phyloP scores from a whole-genome alignment of 2,113 vertebrate genomes.

The Arvicanthis niloticus region DNA sequence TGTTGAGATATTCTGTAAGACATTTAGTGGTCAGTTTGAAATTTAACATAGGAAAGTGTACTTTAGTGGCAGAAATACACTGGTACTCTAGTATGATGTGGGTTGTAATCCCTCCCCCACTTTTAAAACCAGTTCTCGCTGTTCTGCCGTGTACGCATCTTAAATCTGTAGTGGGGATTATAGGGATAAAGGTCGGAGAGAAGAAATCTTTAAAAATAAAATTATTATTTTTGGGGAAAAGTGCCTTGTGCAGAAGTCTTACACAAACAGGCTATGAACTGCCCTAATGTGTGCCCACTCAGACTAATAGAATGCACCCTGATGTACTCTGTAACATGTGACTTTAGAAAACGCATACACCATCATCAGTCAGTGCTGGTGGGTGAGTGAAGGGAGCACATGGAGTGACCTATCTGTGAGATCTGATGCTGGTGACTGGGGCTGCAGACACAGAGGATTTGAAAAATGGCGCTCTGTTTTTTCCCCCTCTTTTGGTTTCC shows the following conservation, averaged over 20 bases:
- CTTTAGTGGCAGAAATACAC: background rate
- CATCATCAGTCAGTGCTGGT: background rate
- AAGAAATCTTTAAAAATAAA: too few species aligned
- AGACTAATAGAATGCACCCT: background rate
- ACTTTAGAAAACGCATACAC: background rate
- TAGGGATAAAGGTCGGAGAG: background rate
- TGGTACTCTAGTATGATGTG: rapidly evolving
- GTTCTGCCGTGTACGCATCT: background rate
- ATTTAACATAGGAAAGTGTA: background rate
- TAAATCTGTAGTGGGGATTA: background rate
- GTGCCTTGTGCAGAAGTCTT: background rate
- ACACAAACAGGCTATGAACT: background rate
- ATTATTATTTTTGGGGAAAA: background rate
- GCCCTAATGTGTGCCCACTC: background rate
- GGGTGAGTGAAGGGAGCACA: background rate
- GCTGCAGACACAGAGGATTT: background rate
- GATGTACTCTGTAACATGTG: background rate
- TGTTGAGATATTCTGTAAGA: conserved; percentile 10
- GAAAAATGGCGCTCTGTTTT: background rate
- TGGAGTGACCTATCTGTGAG: background rate
- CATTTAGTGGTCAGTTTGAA: background rate
- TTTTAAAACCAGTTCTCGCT: background rate
- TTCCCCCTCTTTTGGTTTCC: conserved; percentile 63
- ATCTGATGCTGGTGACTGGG: background rate
- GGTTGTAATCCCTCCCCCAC: background rate